A percentile compares a stretch with the other conserved stretches of the same genome.
phyloP scores from a whole-genome alignment of 2,797 vertebrate genomes.

The Intellagama lesueurii region DNA sequence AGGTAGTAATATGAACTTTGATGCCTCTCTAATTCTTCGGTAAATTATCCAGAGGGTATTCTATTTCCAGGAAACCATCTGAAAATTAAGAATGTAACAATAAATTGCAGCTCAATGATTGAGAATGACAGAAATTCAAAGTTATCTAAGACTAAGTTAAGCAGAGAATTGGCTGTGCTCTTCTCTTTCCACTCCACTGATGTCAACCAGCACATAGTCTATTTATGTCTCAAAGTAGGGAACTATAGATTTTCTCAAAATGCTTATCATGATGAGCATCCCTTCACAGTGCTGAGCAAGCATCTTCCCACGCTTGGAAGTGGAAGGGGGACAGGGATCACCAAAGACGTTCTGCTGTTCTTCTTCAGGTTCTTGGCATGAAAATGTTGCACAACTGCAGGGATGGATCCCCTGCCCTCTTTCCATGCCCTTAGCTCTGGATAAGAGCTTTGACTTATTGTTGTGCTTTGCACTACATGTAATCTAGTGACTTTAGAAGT shows the following conservation, averaged over 20 bases:
- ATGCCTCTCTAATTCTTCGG: neutral
- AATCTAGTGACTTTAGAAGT: neutral
- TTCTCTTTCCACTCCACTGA: neutral
- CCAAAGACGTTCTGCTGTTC: neutral
- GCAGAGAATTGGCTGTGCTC: neutral
- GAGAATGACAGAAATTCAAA: conserved; percentile 16
- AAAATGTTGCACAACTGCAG: neutral
- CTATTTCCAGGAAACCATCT: conserved; percentile 20
- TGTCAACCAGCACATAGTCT: neutral
- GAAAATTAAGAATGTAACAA: neutral
- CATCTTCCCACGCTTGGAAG: too few relatives aligned
- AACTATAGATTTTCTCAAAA: neutral
- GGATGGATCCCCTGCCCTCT: neutral
- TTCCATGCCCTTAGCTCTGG: neutral
- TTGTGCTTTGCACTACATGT: neutral
- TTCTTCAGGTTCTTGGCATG: neutral
- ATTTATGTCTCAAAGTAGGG: neutral
- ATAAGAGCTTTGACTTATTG: neutral
- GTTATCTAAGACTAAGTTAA: neutral
- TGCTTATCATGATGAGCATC: neutral
- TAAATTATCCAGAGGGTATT: neutral
- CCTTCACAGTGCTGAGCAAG: too few relatives aligned
- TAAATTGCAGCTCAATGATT: conserved; percentile 9
- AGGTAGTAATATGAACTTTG: neutral
- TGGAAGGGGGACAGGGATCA: neutral